These are phyloP conservation scores for Augochlorella aurata DNA, from an alignment of 2,888 invertebrate species.

Conservation along the genomic window DNA sequence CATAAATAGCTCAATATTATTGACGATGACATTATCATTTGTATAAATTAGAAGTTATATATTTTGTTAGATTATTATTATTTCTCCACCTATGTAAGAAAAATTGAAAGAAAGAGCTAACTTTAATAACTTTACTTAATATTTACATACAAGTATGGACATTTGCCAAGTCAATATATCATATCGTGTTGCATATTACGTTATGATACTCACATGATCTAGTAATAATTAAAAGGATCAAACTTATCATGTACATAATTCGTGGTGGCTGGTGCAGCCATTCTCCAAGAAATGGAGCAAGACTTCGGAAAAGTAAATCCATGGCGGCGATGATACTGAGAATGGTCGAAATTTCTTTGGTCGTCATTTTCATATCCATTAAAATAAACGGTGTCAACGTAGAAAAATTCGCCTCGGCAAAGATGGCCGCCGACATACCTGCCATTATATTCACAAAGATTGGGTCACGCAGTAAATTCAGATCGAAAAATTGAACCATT, in stretches of 20 bases:
- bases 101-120: too few relatives aligned
- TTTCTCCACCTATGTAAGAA: too few relatives aligned
- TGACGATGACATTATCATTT: too few relatives aligned
- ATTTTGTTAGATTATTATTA: too few relatives aligned
- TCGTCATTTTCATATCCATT: conserved; percentile 85
- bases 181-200: background rate
- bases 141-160: too few relatives aligned
- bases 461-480: conserved; percentile 86
- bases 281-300: conserved; percentile 87
- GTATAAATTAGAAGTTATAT: too few relatives aligned
- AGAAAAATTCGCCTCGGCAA: conserved; percentile 88
- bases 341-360: conserved; percentile 84
- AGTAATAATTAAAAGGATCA: conserved; percentile 84
- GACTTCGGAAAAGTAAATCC: conserved; percentile 85
- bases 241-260: conserved; percentile 86
- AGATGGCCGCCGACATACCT: conserved; percentile 87
- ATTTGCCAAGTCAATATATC: background rate
- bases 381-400: conserved; percentile 87
- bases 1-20: too few relatives aligned
- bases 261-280: conserved; percentile 85
- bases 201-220: conserved; percentile 83
- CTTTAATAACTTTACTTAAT: too few relatives aligned
- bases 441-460: conserved; percentile 87
- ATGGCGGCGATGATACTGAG: conserved; percentile 85
- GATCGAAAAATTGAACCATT: conserved; percentile 85